phyloP scores from a whole-genome alignment of 2,113 vertebrate genomes.

The Datnioides undecimradiatus region DNA sequence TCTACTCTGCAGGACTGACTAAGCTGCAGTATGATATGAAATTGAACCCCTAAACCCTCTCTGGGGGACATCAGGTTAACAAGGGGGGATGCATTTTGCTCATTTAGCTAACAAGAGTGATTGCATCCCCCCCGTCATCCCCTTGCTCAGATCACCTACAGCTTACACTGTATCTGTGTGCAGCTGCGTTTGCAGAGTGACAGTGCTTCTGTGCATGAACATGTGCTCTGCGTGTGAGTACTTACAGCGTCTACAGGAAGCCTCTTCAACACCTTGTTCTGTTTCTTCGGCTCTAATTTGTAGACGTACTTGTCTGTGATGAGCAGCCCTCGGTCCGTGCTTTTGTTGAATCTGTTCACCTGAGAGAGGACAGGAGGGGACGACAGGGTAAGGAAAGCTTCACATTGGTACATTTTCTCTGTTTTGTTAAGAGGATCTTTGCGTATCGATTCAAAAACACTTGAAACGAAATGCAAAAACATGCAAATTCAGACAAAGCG shows the following conservation, averaged over 20 bases:
- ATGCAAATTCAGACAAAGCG: not conserved
- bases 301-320: constrained; percentile 91
- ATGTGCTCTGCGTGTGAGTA: constrained; percentile 18
- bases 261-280: constrained; percentile 88
- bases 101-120: too few relatives aligned
- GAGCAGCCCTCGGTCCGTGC: constrained; percentile 89
- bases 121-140: too few relatives aligned
- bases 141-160: too few relatives aligned
- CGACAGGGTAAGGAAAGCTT: not conserved
- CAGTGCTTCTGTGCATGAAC: not conserved
- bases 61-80: too few relatives aligned
- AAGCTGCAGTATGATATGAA: too few relatives aligned
- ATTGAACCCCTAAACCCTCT: too few relatives aligned
- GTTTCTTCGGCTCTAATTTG: constrained; percentile 90
- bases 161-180: not conserved
- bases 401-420: not conserved
- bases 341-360: constrained; percentile 92
- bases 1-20: too few relatives aligned
- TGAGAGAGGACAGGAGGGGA: constrained; percentile 55
- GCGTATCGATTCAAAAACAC: not conserved
- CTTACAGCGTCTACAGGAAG: constrained; percentile 87
- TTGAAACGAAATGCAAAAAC: not conserved
- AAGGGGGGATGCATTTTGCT: too few relatives aligned
- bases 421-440: not conserved
- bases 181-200: not conserved